These are phyloP conservation scores for Trichopoda pennipes DNA, from an alignment of 2,888 invertebrate genomes.

Conservation along the genomic window DNA sequence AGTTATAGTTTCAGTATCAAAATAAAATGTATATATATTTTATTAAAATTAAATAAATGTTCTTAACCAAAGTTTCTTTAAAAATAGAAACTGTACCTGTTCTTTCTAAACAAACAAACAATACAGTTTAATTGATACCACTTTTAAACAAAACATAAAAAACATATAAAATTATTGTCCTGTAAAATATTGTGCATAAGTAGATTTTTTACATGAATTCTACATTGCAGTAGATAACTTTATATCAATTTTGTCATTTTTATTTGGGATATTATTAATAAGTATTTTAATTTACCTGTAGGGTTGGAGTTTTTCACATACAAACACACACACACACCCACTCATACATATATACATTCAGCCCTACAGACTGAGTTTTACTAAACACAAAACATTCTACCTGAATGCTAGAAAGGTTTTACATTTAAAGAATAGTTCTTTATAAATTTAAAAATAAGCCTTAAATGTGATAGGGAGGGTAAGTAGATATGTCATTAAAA, in stretches of 20 bases:
- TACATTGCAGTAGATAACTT: constrained; percentile 14
- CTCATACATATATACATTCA: too few relatives aligned
- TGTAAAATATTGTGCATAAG: constrained; percentile 36
- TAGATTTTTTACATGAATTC: constrained; percentile 11
- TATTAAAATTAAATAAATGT: background rate
- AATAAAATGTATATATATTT: background rate
- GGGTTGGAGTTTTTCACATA: too few relatives aligned
- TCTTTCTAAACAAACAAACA: background rate
- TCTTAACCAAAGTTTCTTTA: background rate
- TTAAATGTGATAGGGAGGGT: background rate
- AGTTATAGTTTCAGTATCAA: background rate
- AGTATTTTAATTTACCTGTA: background rate
- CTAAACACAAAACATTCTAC: constrained; percentile 31
- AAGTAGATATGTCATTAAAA: too few relatives aligned
- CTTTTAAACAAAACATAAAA: background rate
- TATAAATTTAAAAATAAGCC: constrained; percentile 2
- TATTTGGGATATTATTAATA: background rate
- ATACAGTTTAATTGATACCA: constrained; percentile 17
- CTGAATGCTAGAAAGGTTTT: constrained; percentile 18
- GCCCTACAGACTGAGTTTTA: background rate
- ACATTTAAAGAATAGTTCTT: background rate
- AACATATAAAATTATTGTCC: constrained; percentile 26
- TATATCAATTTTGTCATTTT: background rate
- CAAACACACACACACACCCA: too few relatives aligned
- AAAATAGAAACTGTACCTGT: constrained; percentile 49